Evolutionary conservation across 1,140 invertebrate genomes (phyloP).

Genomic region (Caenorhabditis elegans): WBcel235 BX284604.4:4605501-4606000

Average conservation of each 20-base stretch:
- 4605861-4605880: background rate
- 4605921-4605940: background rate
- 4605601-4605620: background rate
- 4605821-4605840: slow-evolving; percentile 3
- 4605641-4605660: too few species aligned
- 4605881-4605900: slow-evolving; percentile 29
- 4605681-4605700: background rate
- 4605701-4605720: slow-evolving; percentile 7
- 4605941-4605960: background rate
- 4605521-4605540: too few species aligned
- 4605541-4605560: background rate
- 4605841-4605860: background rate
- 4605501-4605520: too few species aligned
- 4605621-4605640: too few species aligned
- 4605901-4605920: slow-evolving; percentile 27
- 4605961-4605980: background rate
- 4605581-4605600: background rate
- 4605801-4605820: slow-evolving; percentile 19
- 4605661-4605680: background rate
- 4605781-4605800: background rate
- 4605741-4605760: background rate
- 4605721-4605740: slow-evolving; percentile 16
- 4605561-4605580: background rate
- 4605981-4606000: slow-evolving; percentile 15
- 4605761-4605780: slow-evolving; percentile 31